These are phyloP conservation scores for Lepidotrigona ventralis DNA, from an alignment of 1,140 invertebrate species.

Conservation along the genomic window DNA sequence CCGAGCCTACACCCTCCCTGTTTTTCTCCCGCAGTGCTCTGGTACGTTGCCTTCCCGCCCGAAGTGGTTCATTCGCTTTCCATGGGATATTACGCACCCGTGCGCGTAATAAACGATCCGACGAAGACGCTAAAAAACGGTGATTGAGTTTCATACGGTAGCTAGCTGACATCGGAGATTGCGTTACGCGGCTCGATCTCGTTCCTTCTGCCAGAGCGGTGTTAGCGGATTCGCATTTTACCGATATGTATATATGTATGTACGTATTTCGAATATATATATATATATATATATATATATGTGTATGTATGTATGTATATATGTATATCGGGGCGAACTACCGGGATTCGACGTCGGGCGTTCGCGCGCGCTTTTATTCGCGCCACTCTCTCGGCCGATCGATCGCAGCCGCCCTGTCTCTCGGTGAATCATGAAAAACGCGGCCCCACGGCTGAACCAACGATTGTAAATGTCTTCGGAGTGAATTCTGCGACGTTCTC, in stretches of 20 bases:
- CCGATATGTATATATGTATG: not conserved
- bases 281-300: not conserved
- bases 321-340: not conserved
- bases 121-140: constrained; percentile 26
- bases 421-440: constrained; percentile 10
- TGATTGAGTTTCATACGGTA: constrained; percentile 46
- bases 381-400: not conserved
- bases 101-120: constrained; percentile 43
- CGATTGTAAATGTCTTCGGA: not conserved
- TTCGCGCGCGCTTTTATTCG: constrained; percentile 1
- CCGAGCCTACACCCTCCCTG: no score
- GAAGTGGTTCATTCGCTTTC: constrained; percentile 38
- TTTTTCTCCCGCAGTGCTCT: not conserved
- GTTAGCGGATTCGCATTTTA: not conserved
- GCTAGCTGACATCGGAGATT: constrained; percentile 8
- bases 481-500: not conserved
- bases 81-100: constrained; percentile 44
- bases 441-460: not conserved
- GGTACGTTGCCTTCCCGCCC: not conserved
- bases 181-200: not conserved
- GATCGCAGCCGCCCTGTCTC: not conserved
- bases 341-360: constrained; percentile 1
- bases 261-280: not conserved
- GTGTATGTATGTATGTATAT: not conserved
- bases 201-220: not conserved